These are phyloP conservation scores for Microplitis demolitor DNA, from an alignment of 1,140 invertebrate species.

Conservation along the genomic window DNA sequence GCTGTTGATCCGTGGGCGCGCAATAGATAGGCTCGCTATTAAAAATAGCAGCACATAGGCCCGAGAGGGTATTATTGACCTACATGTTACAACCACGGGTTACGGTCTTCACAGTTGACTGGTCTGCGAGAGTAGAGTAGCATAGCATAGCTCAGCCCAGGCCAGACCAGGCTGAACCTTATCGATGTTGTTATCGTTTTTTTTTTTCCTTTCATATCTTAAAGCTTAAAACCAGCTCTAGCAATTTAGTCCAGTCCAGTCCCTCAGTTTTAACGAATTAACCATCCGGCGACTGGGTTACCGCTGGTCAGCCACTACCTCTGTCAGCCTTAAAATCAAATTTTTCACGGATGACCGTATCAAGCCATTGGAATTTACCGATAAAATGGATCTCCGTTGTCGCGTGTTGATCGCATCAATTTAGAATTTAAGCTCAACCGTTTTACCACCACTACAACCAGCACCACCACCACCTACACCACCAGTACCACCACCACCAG, in stretches of 20 bases:
- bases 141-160: background rate
- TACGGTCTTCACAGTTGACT: slow-evolving; percentile 36
- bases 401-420: background rate
- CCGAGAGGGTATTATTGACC: slow-evolving; percentile 43
- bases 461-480: background rate
- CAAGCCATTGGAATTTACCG: slow-evolving; percentile 21
- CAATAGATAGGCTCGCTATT: slow-evolving; percentile 29
- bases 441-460: background rate
- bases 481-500: background rate
- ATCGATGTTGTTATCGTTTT: slow-evolving; percentile 10
- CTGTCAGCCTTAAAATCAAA: slow-evolving; percentile 32
- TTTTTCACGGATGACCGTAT: slow-evolving; percentile 26
- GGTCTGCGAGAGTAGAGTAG: slow-evolving; percentile 31
- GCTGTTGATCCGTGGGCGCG: no score
- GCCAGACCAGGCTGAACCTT: background rate
- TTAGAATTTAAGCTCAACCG: background rate
- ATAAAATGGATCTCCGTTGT: slow-evolving; percentile 17
- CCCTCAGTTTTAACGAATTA: no score
- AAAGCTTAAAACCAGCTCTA: no score
- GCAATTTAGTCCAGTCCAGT: no score
- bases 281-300: background rate
- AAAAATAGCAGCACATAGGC: slow-evolving; percentile 38
- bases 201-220: background rate
- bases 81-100: slow-evolving; percentile 38
- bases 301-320: background rate